A percentile compares a stretch with the other conserved stretches of the same genome.
phyloP scores from a whole-genome alignment of 2,797 vertebrate genomes.

The Diglossa cyanea region DNA sequence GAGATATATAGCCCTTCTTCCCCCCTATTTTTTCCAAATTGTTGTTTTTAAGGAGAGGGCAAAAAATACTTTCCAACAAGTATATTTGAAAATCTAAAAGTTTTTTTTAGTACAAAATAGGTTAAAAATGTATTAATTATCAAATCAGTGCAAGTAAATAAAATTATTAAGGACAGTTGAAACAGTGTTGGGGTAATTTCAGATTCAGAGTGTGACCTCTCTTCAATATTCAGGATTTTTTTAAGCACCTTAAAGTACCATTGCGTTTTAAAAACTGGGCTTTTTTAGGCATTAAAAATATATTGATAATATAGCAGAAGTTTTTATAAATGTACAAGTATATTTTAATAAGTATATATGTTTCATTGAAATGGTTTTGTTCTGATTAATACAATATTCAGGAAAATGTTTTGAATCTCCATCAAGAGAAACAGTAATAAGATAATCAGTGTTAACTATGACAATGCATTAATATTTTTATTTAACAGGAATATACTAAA shows the following conservation, averaged over 20 bases:
- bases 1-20: neutral
- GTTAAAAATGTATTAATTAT: neutral
- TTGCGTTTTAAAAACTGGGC: neutral
- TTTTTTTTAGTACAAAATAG: neutral
- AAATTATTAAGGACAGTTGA: neutral
- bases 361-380: neutral
- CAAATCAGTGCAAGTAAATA: neutral
- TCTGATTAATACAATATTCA: neutral
- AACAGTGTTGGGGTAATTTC: neutral
- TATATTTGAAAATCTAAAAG: neutral
- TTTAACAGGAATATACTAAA: slow-evolving; percentile 72
- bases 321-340: neutral
- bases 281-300: neutral
- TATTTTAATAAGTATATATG: neutral
- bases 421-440: neutral
- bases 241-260: neutral
- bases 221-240: neutral
- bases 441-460: neutral
- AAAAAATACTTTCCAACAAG: neutral
- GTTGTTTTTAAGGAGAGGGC: neutral
- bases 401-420: neutral
- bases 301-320: neutral
- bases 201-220: neutral
- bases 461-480: neutral
- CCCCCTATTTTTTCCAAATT: neutral